A percentile compares a stretch with the other conserved stretches of the same genome.
Evolutionary conservation across 2,888 invertebrate species (phyloP).

Genomic region (Melanostoma scalare): DNA sequence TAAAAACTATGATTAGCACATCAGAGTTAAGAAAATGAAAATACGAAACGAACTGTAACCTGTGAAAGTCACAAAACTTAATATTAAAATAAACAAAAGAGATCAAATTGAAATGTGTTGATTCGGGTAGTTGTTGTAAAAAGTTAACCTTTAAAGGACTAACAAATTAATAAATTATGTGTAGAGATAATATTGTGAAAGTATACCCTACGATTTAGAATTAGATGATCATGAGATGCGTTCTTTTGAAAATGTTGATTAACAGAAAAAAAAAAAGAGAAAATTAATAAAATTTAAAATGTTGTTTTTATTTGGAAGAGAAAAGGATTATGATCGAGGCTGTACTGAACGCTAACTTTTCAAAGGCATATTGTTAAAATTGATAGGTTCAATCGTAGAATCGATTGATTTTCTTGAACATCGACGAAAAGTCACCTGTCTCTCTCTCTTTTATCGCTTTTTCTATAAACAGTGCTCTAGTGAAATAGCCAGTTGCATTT

Average conservation of each 20-base stretch:
- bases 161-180: constrained; percentile 34
- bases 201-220: constrained; percentile 42
- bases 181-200: constrained; percentile 36
- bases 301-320: too few relatives aligned
- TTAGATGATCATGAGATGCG: constrained; percentile 18
- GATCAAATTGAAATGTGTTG: constrained; percentile 33
- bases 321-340: too few relatives aligned
- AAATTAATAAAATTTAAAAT: constrained; percentile 32
- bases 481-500: too few relatives aligned
- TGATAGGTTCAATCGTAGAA: too few relatives aligned
- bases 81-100: not conserved
- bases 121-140: constrained; percentile 55
- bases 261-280: constrained; percentile 37
- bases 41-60: not conserved
- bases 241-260: constrained; percentile 48
- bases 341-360: too few relatives aligned
- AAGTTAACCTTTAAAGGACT: constrained; percentile 23
- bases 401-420: too few relatives aligned
- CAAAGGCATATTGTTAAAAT: too few relatives aligned
- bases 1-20: too few relatives aligned
- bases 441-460: too few relatives aligned
- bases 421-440: too few relatives aligned
- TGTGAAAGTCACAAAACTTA: not conserved
- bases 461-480: too few relatives aligned
- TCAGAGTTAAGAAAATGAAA: not conserved